These are phyloP conservation scores for Trichogramma dendrolimi DNA, from an alignment of 2,888 invertebrate genomes.

Conservation along the genomic window DNA sequence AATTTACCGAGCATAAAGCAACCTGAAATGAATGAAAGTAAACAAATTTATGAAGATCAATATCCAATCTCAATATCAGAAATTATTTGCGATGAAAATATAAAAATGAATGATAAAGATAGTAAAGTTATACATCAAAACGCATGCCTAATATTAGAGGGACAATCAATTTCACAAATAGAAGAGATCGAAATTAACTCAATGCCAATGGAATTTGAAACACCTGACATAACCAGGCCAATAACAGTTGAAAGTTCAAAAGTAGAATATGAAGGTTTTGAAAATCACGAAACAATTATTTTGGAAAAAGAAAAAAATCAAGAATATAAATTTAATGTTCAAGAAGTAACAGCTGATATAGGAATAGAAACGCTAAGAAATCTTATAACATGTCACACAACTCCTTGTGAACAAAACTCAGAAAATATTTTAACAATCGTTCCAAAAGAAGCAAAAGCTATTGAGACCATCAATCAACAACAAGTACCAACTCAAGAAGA, in stretches of 20 bases:
- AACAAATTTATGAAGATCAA: too few species aligned
- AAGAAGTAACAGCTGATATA: conserved; percentile 39
- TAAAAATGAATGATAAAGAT: too few species aligned
- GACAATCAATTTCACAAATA: conserved; percentile 3
- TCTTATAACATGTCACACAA: conserved; percentile 50
- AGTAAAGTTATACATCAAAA: background rate
- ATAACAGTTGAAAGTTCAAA: conserved; percentile 47
- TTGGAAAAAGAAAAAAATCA: conserved; percentile 43
- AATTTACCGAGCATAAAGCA: too few species aligned
- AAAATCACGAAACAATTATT: conserved; percentile 42
- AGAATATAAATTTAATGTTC: conserved; percentile 29
- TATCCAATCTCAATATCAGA: too few species aligned
- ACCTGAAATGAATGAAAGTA: too few species aligned
- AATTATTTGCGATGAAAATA: too few species aligned
- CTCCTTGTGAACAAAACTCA: conserved; percentile 45
- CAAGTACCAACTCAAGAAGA: conserved; percentile 52
- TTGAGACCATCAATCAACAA: conserved; percentile 51
- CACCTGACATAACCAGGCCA: conserved; percentile 32
- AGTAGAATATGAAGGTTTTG: conserved; percentile 50
- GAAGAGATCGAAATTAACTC: conserved; percentile 6
- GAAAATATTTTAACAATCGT: conserved; percentile 49
- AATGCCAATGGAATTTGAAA: conserved; percentile 1
- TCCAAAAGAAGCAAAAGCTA: conserved; percentile 52
- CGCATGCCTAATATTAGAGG: conserved; percentile 9
- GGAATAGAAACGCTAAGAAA: conserved; percentile 45